Evolutionary conservation across 2,888 invertebrate genomes (phyloP).

Genomic region (Drosophila robusta): DNA sequence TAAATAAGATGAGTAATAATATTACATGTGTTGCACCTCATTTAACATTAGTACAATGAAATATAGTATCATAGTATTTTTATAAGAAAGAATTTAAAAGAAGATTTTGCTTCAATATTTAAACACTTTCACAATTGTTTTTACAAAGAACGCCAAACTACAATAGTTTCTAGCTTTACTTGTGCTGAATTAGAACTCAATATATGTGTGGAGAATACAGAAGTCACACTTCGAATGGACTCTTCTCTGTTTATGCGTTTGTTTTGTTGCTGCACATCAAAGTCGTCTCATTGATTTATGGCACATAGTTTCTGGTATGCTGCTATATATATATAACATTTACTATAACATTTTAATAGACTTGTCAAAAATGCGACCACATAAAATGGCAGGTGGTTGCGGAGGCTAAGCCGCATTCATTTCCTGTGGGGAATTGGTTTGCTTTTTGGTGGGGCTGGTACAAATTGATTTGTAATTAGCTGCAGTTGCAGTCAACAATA

Average conservation of each 20-base stretch:
- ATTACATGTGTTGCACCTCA: too few species aligned
- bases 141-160: too few species aligned
- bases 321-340: neutral
- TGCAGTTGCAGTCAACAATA: conserved; percentile 77
- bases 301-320: conserved; percentile 13
- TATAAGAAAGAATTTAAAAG: too few species aligned
- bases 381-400: conserved; percentile 45
- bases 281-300: conserved; percentile 46
- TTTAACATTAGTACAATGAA: too few species aligned
- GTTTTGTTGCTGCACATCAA: conserved; percentile 34
- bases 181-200: neutral
- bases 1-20: too few species aligned
- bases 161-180: neutral
- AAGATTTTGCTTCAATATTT: too few species aligned
- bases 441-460: conserved; percentile 61
- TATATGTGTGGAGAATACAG: conserved; percentile 13
- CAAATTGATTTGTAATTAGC: conserved; percentile 84
- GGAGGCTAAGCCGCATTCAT: conserved; percentile 27
- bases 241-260: conserved; percentile 42
- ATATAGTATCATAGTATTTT: too few species aligned
- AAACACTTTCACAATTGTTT: too few species aligned
- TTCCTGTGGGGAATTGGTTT: conserved; percentile 66
- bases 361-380: conserved; percentile 50
- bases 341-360: conserved; percentile 41
- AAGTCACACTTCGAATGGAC: conserved; percentile 36